These are phyloP conservation scores for Semicossyphus pulcher DNA, from an alignment of 2,113 vertebrate species.

Conservation along the genomic window DNA sequence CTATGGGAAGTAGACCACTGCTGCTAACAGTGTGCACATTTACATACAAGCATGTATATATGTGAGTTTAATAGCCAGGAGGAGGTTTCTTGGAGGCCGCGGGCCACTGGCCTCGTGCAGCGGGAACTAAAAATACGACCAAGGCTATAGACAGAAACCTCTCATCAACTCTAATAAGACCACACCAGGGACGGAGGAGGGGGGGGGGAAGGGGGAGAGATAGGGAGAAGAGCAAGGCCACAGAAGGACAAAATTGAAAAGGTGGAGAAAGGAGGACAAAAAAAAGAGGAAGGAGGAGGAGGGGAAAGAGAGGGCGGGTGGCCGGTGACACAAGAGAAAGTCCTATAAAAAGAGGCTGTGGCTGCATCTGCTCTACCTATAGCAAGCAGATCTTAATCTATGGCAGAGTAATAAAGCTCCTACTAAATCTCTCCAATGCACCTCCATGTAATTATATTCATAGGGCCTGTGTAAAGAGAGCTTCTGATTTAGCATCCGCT, in stretches of 20 bases:
- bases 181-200: conserved; percentile 65
- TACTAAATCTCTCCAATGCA: conserved; percentile 75
- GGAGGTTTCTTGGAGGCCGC: conserved; percentile 68
- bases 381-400: conserved; percentile 80
- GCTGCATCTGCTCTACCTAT: conserved; percentile 74
- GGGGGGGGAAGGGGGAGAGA: conserved; percentile 7
- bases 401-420: conserved; percentile 72
- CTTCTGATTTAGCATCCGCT: conserved; percentile 56
- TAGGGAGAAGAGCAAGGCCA: conserved; percentile 58
- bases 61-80: conserved; percentile 47
- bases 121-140: conserved; percentile 79
- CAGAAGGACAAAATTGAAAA: conserved; percentile 64
- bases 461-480: conserved; percentile 71
- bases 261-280: conserved; percentile 62
- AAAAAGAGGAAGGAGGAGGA: conserved; percentile 39
- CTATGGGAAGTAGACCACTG: conserved; percentile 31
- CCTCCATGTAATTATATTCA: conserved; percentile 79
- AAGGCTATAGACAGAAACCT: conserved; percentile 74
- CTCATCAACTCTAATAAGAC: conserved; percentile 76
- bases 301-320: conserved; percentile 8
- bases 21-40: conserved; percentile 15
- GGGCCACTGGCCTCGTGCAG: conserved; percentile 55
- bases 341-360: conserved; percentile 61
- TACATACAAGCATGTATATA: conserved; percentile 35
- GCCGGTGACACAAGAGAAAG: conserved; percentile 41